A percentile compares a stretch with the other conserved stretches of the same genome.
phyloP scores from a whole-genome alignment of 2,797 vertebrate species.

The Pangasius macronema region DNA sequence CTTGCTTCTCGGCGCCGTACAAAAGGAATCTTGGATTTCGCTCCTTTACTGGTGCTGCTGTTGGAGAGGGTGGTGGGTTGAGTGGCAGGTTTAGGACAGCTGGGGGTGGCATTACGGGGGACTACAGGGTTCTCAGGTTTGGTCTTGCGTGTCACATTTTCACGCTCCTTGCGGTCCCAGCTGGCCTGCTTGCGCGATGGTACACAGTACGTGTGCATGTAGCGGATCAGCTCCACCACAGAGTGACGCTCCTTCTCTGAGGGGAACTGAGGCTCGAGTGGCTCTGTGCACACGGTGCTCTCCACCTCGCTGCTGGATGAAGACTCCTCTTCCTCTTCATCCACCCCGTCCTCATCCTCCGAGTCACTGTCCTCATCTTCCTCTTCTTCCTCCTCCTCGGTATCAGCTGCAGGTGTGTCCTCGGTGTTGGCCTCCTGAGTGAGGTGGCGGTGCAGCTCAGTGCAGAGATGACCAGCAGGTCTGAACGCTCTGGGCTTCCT shows the following conservation, averaged over 20 bases:
- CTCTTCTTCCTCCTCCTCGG: slow-evolving; percentile 73
- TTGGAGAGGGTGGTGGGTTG: not conserved
- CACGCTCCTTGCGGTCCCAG: slow-evolving; percentile 73
- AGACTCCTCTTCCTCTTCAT: slow-evolving; percentile 72
- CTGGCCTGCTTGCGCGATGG: slow-evolving; percentile 84
- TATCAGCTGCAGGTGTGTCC: slow-evolving; percentile 66
- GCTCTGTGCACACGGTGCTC: slow-evolving; percentile 38
- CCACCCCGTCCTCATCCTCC: slow-evolving; percentile 70
- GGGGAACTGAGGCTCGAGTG: slow-evolving; percentile 70
- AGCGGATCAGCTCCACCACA: slow-evolving; percentile 91
- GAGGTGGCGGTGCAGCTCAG: slow-evolving; percentile 94
- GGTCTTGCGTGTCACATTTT: slow-evolving; percentile 52
- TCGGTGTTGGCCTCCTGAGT: slow-evolving; percentile 71
- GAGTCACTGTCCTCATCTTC: slow-evolving; percentile 61
- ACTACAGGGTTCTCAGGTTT: slow-evolving; percentile 57
- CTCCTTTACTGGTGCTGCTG: slow-evolving; percentile 18
- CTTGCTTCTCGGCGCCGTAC: slow-evolving; percentile 69
- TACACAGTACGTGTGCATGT: slow-evolving; percentile 99
- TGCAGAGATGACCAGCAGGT: slow-evolving; percentile 82
- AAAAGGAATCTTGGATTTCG: slow-evolving; percentile 64
- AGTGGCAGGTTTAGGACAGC: slow-evolving; percentile 60
- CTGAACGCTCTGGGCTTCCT: slow-evolving; percentile 74
- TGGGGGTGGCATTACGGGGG: slow-evolving; percentile 52
- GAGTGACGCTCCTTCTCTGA: slow-evolving; percentile 84
- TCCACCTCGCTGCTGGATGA: slow-evolving; percentile 74